Conservation (phyloP, 2,113 vertebrate genomes). For the Orientallactaga bullata region DNA sequence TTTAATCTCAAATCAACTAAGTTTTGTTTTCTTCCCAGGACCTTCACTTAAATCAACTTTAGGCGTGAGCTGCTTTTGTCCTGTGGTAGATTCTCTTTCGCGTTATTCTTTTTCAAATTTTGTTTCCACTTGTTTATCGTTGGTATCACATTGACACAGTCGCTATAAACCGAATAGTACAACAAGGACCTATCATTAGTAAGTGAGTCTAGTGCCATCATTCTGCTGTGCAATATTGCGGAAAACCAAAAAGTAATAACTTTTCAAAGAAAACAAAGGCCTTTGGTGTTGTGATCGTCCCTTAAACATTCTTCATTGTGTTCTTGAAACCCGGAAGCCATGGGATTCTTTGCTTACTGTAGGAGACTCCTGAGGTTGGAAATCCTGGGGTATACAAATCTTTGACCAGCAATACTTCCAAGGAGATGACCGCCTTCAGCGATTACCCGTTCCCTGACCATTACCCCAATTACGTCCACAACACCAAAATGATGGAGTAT, state of each 20-base stretch:
- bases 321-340: neutral
- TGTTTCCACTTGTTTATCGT: neutral
- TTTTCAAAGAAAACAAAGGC: neutral
- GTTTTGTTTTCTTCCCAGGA: too few species aligned
- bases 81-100: neutral
- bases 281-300: neutral
- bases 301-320: neutral
- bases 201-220: neutral
- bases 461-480: constrained; percentile 90
- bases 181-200: too few species aligned
- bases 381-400: constrained; percentile 90
- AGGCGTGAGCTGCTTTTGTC: neutral
- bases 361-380: constrained; percentile 83
- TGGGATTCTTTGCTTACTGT: neutral
- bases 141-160: neutral
- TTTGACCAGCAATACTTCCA: constrained; percentile 91
- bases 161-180: neutral
- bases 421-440: constrained; percentile 94
- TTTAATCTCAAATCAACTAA: neutral
- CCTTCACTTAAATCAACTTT: neutral
- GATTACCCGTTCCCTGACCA: constrained; percentile 91
- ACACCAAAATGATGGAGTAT: constrained; percentile 86
- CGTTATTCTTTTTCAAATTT: neutral
- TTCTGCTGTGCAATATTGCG: neutral
- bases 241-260: neutral